phyloP scores from a whole-genome alignment of 2,113 vertebrate genomes.

The Trogon melanurus region DNA sequence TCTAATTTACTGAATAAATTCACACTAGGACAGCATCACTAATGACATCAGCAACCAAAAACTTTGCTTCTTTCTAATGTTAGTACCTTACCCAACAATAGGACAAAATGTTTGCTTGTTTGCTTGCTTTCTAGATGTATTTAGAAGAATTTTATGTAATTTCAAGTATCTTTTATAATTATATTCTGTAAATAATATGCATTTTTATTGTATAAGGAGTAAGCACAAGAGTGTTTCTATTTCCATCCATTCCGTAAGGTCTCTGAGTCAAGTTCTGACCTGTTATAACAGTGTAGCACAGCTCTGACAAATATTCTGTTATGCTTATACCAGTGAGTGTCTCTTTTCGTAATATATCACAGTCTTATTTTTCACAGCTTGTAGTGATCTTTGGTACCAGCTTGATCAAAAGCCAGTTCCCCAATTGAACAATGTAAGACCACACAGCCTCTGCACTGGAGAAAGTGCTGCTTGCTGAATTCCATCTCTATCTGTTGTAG shows the following conservation, averaged over 20 bases:
- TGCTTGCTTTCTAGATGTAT: background rate
- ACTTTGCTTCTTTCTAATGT: background rate
- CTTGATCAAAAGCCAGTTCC: background rate
- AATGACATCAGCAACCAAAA: background rate
- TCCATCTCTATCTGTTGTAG: slow-evolving; percentile 1
- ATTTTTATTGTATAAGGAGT: background rate
- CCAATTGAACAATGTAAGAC: background rate
- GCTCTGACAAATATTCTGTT: background rate
- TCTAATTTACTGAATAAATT: slow-evolving; percentile 2
- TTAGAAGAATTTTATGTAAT: background rate
- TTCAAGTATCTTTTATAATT: background rate
- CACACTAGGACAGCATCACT: background rate
- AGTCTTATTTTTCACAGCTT: background rate
- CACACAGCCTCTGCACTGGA: background rate
- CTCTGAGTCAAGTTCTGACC: background rate
- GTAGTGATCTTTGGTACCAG: background rate
- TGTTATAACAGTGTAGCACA: background rate
- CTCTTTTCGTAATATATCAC: background rate
- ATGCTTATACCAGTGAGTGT: background rate
- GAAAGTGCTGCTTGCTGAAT: slow-evolving; percentile 8
- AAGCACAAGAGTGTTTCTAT: background rate
- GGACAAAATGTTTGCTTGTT: background rate
- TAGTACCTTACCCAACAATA: background rate
- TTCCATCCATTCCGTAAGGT: background rate
- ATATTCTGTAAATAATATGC: background rate